A percentile compares a stretch with the other conserved stretches of the same genome.
These are phyloP conservation scores for Tetranychus truncatus DNA, from an alignment of 2,888 invertebrate genomes.

Conservation along the genomic window DNA sequence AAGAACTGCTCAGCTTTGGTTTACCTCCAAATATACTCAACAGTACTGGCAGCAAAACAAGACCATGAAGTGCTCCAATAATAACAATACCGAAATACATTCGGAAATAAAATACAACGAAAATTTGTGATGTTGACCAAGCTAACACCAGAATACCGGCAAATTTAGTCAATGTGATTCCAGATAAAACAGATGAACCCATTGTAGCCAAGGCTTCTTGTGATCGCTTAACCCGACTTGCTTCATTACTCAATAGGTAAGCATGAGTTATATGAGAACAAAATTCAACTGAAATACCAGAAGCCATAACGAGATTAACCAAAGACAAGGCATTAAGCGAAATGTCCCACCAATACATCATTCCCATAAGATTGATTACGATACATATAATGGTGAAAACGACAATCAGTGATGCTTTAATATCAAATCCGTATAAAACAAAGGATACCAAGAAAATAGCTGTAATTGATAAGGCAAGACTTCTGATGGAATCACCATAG, in stretches of 20 bases:
- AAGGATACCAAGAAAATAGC: conserved; percentile 91
- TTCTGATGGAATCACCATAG: conserved; percentile 61
- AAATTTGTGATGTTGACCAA: conserved; percentile 92
- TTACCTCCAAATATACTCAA: conserved; percentile 63
- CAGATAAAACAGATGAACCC: conserved; percentile 85
- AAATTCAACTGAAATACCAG: conserved; percentile 95
- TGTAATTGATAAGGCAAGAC: conserved; percentile 64
- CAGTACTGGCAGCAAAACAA: conserved; percentile 88
- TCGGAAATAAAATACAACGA: conserved; percentile 78
- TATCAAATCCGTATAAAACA: conserved; percentile 69
- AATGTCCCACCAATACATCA: conserved; percentile 81
- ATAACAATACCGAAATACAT: conserved; percentile 96
- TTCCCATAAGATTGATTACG: conserved; percentile 58
- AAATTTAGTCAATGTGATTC: conserved; percentile 87
- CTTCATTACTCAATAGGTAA: conserved; percentile 58
- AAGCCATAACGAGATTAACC: conserved; percentile 89
- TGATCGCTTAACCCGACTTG: conserved; percentile 53
- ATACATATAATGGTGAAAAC: conserved; percentile 56
- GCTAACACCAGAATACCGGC: conserved; percentile 82
- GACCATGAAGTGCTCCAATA: conserved; percentile 87
- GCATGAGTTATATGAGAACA: conserved; percentile 90
- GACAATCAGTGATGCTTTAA: conserved; percentile 55
- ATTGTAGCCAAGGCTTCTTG: conserved; percentile 65
- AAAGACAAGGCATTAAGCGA: conserved; percentile 81
- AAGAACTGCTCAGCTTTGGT: not conserved